Conservation (phyloP, 2,888 invertebrate genomes). For the Drosophila lacicola region DNA sequence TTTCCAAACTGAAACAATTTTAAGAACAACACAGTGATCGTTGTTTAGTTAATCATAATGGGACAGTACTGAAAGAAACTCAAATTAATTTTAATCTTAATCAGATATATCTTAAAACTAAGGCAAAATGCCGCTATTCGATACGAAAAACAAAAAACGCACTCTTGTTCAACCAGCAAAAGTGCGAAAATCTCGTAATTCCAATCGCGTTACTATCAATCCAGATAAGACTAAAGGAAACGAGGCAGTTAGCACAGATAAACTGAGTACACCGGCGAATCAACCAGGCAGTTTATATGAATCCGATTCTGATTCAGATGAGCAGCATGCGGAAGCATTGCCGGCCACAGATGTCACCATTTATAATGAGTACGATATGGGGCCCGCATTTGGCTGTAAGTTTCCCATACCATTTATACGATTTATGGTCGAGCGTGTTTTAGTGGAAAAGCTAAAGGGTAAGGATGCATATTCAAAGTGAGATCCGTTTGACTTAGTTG, state of each 20-base stretch:
- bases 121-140: conserved; percentile 24
- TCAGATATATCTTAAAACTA: neutral
- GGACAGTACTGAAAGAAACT: neutral
- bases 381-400: conserved; percentile 65
- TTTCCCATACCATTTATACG: conserved; percentile 59
- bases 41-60: neutral
- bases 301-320: conserved; percentile 29
- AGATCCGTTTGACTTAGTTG: neutral
- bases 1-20: too few species aligned
- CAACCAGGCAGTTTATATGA: neutral
- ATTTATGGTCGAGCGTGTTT: conserved; percentile 28
- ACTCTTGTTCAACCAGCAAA: too few species aligned
- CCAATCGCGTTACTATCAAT: neutral
- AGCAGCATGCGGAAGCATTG: conserved; percentile 19
- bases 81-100: neutral
- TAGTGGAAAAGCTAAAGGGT: conserved; percentile 35
- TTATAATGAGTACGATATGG: conserved; percentile 56
- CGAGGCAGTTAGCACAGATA: neutral
- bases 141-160: conserved; percentile 5
- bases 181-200: conserved; percentile 4
- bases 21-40: conserved; percentile 3
- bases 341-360: conserved; percentile 64
- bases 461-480: neutral
- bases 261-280: neutral
- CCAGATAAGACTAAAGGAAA: neutral